Evolutionary conservation across 2,113 vertebrate genomes (phyloP), one percentile per base, ranked within the genome.

Genomic region (Tychaedon coryphoeus): DNA sequence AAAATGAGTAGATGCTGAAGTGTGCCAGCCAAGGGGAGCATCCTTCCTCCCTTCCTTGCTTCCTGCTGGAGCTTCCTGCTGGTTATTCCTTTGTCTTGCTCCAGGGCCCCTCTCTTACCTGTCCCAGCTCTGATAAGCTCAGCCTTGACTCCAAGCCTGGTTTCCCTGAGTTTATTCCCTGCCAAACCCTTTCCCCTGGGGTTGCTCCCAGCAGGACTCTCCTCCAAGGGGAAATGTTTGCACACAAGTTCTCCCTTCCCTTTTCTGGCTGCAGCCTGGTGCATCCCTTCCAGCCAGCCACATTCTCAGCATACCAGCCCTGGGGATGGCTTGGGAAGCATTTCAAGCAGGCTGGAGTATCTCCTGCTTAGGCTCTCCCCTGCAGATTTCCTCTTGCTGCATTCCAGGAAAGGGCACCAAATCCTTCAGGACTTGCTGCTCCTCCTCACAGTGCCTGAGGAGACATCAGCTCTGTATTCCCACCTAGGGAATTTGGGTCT

Each of bases 381-480:
- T 90, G 71, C 51, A 90, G 6, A 76, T 83, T 96, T 94, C 87
- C 71, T 88, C 60, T 80, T 25, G 22, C 5, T 93, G 67, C 90
- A 77, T 96, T 93, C 96, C 94, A 90, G 88, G 73, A 87, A 96
- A 96, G 92, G 94, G 93, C 91, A 95, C 36, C 0, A 7, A 74
- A 81, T 94, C 58, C 93, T 92, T 69, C 77, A 22, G 80, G 93
- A 65, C 23, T 81, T 54, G 72, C 40, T 67, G 64, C 16, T 86
- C 8, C 45, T 62, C 7, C 70, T 92, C 4, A 0, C 43, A 1
- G 15, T 65, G 65, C 83, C 0, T 1, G 42, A 16, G 25, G 42
- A 71, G 48, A 70, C 33, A 18, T 65, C 64, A 29, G 45, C 53
- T 86, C 64, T 1, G 0, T 31, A 13, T 80, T 74, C 54, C 45